phyloP scores from a whole-genome alignment of 2,888 invertebrate species.

The Choreutis nemorana region DNA sequence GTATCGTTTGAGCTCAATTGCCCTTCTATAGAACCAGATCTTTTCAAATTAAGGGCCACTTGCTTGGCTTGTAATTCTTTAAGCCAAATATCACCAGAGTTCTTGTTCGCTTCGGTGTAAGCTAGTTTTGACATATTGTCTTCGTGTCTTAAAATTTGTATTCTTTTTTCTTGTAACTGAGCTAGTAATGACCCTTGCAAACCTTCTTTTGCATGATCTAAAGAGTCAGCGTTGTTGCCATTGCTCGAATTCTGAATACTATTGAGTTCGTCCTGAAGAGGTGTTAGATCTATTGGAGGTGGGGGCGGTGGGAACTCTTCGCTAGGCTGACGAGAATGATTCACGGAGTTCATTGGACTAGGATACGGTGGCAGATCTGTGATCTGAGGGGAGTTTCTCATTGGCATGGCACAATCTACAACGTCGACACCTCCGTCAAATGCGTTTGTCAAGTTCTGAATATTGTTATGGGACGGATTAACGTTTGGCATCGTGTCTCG shows the following conservation, averaged over 20 bases:
- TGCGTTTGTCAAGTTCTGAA: conserved; percentile 43
- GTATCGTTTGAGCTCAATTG: conserved; percentile 36
- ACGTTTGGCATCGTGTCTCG: conserved; percentile 36
- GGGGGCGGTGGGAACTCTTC: conserved; percentile 93
- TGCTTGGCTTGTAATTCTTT: conserved; percentile 84
- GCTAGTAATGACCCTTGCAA: conserved; percentile 61
- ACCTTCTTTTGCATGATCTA: conserved; percentile 32
- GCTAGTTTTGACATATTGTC: conserved; percentile 30
- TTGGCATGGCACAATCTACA: conserved; percentile 66
- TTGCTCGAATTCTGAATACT: conserved; percentile 36
- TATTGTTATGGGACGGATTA: conserved; percentile 30
- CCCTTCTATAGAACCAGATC: conserved; percentile 41
- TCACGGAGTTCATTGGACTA: conserved; percentile 76
- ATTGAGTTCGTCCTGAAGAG: conserved; percentile 68
- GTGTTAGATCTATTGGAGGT: conserved; percentile 75
- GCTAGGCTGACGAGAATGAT: conserved; percentile 86
- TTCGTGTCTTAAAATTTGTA: conserved; percentile 64
- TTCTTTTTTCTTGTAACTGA: conserved; percentile 71
- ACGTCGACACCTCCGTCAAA: conserved; percentile 68
- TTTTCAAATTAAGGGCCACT: conserved; percentile 56
- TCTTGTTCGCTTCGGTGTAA: conserved; percentile 31
- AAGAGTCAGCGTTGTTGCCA: conserved; percentile 24
- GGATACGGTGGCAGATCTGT: conserved; percentile 83
- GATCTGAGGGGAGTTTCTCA: conserved; percentile 45
- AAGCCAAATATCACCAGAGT: conserved; percentile 71